phyloP scores from a whole-genome alignment of 37 sponge, comb jelly and placozoan genomes.

The Amphimedon queenslandica region DNA sequence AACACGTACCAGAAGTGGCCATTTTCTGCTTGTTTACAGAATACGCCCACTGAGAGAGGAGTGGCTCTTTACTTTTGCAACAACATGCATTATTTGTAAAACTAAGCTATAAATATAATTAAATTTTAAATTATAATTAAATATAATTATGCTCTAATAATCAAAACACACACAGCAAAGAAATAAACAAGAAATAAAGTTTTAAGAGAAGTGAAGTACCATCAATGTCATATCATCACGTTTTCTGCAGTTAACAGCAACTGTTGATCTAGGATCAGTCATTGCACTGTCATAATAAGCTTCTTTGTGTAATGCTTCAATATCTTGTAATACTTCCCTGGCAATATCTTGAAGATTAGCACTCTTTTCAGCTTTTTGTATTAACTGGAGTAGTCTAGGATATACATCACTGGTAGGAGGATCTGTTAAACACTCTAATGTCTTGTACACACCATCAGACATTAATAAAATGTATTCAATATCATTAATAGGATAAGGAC shows the following conservation, averaged over 20 bases:
- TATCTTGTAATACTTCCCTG: constrained; percentile 29
- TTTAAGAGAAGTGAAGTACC: too few relatives aligned
- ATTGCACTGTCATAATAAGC: constrained; percentile 25
- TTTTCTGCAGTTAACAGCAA: constrained; percentile 58
- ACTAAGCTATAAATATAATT: too few relatives aligned
- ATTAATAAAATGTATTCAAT: constrained; percentile 71
- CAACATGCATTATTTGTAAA: too few relatives aligned
- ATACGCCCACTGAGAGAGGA: too few relatives aligned
- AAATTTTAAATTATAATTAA: too few relatives aligned
- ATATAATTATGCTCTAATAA: too few relatives aligned
- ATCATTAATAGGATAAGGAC: background rate
- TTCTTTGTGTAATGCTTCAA: constrained; percentile 37
- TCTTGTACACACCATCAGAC: constrained; percentile 88
- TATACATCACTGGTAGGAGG: constrained; percentile 24
- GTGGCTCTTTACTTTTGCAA: too few relatives aligned
- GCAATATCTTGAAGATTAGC: constrained; percentile 19
- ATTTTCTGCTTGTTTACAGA: too few relatives aligned
- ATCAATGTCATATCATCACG: constrained; percentile 85
- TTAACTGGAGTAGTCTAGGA: constrained; percentile 16
- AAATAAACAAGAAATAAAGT: too few relatives aligned
- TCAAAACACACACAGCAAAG: too few relatives aligned
- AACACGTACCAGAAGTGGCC: too few relatives aligned
- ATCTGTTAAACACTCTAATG: constrained; percentile 42
- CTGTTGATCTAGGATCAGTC: constrained; percentile 12
- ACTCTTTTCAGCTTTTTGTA: constrained; percentile 11